Percentiles rank a stretch among this genome's conserved stretches.
phyloP scores from a whole-genome alignment of 2,888 invertebrate species.

The Caradrina clavipalpis region DNA sequence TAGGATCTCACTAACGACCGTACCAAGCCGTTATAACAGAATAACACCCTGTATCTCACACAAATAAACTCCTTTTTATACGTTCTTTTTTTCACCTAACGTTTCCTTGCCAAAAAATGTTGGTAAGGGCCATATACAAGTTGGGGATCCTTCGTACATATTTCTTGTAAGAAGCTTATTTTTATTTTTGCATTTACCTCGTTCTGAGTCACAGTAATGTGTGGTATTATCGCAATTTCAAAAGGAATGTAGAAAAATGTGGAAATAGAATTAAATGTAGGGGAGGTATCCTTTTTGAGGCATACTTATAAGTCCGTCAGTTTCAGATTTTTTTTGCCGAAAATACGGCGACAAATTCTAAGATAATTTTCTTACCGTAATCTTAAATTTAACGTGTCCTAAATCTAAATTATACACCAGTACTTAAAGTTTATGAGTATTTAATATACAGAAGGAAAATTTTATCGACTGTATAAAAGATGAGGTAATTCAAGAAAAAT shows the following conservation, averaged over 20 bases:
- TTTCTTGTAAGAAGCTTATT: conserved; percentile 65
- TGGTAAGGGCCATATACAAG: conserved; percentile 44
- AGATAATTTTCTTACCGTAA: neutral
- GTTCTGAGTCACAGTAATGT: conserved; percentile 34
- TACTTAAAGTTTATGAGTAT: conserved; percentile 8
- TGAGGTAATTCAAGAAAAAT: conserved; percentile 25
- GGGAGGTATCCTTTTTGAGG: neutral
- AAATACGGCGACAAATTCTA: neutral
- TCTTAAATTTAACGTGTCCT: neutral
- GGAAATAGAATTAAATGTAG: conserved; percentile 1
- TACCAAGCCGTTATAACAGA: conserved; percentile 68
- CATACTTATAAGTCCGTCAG: neutral
- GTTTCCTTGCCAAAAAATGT: conserved; percentile 42
- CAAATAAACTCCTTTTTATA: conserved; percentile 63
- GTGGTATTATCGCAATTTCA: conserved; percentile 27
- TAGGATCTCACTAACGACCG: conserved; percentile 72
- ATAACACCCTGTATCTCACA: conserved; percentile 61
- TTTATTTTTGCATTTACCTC: conserved; percentile 59
- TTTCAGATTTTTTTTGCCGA: neutral
- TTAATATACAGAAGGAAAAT: neutral
- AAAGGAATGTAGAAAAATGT: conserved; percentile 5
- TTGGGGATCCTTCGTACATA: conserved; percentile 53
- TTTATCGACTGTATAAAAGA: conserved; percentile 26
- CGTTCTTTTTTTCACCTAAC: conserved; percentile 47
- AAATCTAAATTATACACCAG: conserved; percentile 5